A percentile compares a stretch with the other conserved stretches of the same genome.
These are phyloP conservation scores for Saturnia japonica DNA, from an alignment of 2,888 invertebrate genomes.

Conservation along the genomic window DNA sequence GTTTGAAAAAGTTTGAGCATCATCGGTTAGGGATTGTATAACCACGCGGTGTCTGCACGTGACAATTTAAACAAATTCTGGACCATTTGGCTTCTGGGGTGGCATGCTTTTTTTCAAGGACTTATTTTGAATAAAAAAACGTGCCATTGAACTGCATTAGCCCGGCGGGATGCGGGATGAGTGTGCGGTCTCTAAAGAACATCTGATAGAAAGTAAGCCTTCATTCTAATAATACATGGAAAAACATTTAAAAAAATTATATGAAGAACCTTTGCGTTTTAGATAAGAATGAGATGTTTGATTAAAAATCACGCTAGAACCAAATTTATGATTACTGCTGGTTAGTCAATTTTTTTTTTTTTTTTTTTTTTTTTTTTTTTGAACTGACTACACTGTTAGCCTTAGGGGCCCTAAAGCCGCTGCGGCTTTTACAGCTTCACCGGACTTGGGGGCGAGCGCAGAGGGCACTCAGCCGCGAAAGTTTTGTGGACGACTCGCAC, in stretches of 20 bases:
- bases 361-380: too few species aligned
- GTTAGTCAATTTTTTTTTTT: too few species aligned
- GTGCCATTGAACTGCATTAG: constrained; percentile 60
- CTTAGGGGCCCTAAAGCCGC: too few species aligned
- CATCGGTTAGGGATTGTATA: constrained; percentile 66
- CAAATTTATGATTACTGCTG: too few species aligned
- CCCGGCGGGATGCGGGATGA: constrained; percentile 72
- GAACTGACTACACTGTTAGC: too few species aligned
- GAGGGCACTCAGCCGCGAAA: too few species aligned
- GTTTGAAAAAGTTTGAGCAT: constrained; percentile 52
- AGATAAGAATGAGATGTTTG: too few species aligned
- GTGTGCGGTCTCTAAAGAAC: constrained; percentile 66
- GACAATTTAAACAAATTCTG: constrained; percentile 83
- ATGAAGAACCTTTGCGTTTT: too few species aligned
- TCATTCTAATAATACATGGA: not conserved
- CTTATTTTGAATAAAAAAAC: constrained; percentile 75
- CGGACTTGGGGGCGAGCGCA: too few species aligned
- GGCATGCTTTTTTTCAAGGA: constrained; percentile 70
- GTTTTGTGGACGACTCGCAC: too few species aligned
- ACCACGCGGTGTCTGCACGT: constrained; percentile 79
- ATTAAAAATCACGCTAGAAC: too few species aligned
- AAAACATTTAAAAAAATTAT: not conserved
- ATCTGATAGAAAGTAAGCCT: constrained; percentile 10
- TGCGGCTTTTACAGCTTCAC: too few species aligned
- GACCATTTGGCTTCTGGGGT: constrained; percentile 82